These are phyloP conservation scores for Hecatera dysodea DNA, from an alignment of 2,888 invertebrate species.

Conservation along the genomic window DNA sequence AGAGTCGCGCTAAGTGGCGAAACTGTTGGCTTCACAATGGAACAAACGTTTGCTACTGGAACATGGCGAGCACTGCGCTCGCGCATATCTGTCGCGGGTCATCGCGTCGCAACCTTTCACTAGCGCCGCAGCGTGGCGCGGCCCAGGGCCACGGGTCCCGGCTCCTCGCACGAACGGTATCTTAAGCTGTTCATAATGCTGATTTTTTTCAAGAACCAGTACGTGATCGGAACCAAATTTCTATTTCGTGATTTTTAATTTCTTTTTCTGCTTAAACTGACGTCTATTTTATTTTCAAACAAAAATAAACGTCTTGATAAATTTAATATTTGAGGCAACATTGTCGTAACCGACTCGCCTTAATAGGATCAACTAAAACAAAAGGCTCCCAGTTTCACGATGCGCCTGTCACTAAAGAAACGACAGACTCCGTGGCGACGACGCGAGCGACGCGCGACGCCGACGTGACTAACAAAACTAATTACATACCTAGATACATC, in stretches of 20 bases:
- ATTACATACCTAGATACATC: slow-evolving; percentile 9
- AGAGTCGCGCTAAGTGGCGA: slow-evolving; percentile 88
- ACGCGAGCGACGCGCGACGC: not conserved
- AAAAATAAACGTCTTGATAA: not conserved
- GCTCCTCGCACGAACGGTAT: slow-evolving; percentile 48
- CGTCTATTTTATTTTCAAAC: not conserved
- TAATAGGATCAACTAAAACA: slow-evolving; percentile 67
- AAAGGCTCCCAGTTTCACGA: slow-evolving; percentile 67
- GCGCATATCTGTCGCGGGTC: slow-evolving; percentile 78
- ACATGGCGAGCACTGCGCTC: slow-evolving; percentile 57
- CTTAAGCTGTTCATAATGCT: slow-evolving; percentile 55
- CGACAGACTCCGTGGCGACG: slow-evolving; percentile 59
- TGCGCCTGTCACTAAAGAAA: slow-evolving; percentile 69
- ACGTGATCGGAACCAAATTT: slow-evolving; percentile 61
- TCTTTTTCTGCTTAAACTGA: slow-evolving; percentile 4
- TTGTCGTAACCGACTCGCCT: slow-evolving; percentile 22
- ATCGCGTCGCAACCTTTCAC: slow-evolving; percentile 85
- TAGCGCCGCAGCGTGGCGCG: slow-evolving; percentile 45
- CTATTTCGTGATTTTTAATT: slow-evolving; percentile 47
- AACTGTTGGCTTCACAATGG: slow-evolving; percentile 81
- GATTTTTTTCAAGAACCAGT: slow-evolving; percentile 47
- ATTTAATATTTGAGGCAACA: slow-evolving; percentile 18
- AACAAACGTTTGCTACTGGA: slow-evolving; percentile 73
- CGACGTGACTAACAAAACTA: slow-evolving; percentile 8
- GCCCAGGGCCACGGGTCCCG: slow-evolving; percentile 5